A percentile compares a stretch with the other conserved stretches of the same genome.
Evolutionary conservation across 2,888 invertebrate species (phyloP).

Genomic region (Lepidochitona cinerea): DNA sequence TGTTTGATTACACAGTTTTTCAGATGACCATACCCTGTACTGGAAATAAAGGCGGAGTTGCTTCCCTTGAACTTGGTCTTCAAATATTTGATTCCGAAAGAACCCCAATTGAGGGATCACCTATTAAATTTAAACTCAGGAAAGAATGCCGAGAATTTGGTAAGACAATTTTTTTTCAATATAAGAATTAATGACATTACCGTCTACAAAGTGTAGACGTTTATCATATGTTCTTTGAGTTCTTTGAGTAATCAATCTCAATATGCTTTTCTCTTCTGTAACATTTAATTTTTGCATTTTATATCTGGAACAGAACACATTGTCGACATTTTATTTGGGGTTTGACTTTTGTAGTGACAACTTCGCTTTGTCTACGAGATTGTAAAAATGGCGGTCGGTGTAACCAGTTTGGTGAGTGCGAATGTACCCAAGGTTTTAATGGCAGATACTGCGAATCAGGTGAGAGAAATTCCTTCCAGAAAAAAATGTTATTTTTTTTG

Average conservation of each 20-base stretch:
- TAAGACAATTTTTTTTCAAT: too few relatives aligned
- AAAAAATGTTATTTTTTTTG: too few relatives aligned
- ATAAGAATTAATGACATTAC: too few relatives aligned
- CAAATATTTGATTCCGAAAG: constrained; percentile 55
- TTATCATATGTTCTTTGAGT: too few relatives aligned
- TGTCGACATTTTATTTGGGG: not conserved
- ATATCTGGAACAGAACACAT: too few relatives aligned
- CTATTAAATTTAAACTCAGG: constrained; percentile 59
- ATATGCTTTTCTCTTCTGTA: too few relatives aligned
- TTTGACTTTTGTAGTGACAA: not conserved
- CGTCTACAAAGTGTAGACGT: too few relatives aligned
- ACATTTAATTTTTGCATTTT: too few relatives aligned
- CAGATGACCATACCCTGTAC: constrained; percentile 68
- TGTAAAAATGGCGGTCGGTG: constrained; percentile 95
- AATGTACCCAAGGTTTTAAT: constrained; percentile 91
- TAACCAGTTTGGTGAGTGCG: constrained; percentile 92
- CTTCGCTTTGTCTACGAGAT: constrained; percentile 72
- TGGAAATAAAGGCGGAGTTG: constrained; percentile 59
- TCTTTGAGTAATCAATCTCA: too few relatives aligned
- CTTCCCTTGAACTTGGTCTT: constrained; percentile 60
- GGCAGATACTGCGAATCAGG: constrained; percentile 92
- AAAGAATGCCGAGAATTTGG: constrained; percentile 66
- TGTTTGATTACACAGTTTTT: too few relatives aligned
- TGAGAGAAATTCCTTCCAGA: too few relatives aligned
- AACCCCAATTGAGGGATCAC: constrained; percentile 57